A percentile compares a stretch with the other conserved stretches of the same genome.
Evolutionary conservation across 2,888 invertebrate genomes (phyloP).

Genomic region (Plagodis dolabraria): DNA sequence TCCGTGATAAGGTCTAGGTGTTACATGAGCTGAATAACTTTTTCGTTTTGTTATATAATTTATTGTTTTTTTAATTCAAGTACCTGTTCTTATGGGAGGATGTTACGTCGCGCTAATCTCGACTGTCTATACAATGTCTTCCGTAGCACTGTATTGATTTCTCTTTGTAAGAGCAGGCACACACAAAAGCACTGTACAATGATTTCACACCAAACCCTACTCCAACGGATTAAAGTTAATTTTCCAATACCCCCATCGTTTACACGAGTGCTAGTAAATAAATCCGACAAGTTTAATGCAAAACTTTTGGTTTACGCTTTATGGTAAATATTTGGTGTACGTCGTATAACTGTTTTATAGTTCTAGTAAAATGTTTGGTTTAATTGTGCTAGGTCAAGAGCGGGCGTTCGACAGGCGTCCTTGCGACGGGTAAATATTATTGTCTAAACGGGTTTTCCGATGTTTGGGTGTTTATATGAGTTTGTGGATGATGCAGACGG

Average conservation of each 20-base stretch:
- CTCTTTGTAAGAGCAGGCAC: slow-evolving; percentile 49
- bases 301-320: slow-evolving; percentile 85
- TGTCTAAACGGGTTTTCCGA: slow-evolving; percentile 83
- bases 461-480: slow-evolving; percentile 74
- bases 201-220: slow-evolving; percentile 34
- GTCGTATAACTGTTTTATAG: slow-evolving; percentile 83
- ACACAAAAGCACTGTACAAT: slow-evolving; percentile 8
- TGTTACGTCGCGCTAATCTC: no score
- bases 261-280: slow-evolving; percentile 74
- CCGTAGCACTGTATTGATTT: slow-evolving; percentile 47
- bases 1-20: no score
- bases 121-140: slow-evolving; percentile 43
- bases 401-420: slow-evolving; percentile 83
- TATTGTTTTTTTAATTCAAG: no score
- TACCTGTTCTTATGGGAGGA: no score
- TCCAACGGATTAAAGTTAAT: slow-evolving; percentile 44
- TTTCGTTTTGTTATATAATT: no score
- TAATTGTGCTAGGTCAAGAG: slow-evolving; percentile 84
- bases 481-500: slow-evolving; percentile 64
- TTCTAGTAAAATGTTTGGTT: slow-evolving; percentile 83
- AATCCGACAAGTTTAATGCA: slow-evolving; percentile 82
- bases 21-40: no score
- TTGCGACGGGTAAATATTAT: slow-evolving; percentile 83
- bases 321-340: slow-evolving; percentile 85
- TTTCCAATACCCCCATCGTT: slow-evolving; percentile 51